Base-by-base conservation (phyloP, 2,888 invertebrate genomes). In the Unio delphinus region DNA sequence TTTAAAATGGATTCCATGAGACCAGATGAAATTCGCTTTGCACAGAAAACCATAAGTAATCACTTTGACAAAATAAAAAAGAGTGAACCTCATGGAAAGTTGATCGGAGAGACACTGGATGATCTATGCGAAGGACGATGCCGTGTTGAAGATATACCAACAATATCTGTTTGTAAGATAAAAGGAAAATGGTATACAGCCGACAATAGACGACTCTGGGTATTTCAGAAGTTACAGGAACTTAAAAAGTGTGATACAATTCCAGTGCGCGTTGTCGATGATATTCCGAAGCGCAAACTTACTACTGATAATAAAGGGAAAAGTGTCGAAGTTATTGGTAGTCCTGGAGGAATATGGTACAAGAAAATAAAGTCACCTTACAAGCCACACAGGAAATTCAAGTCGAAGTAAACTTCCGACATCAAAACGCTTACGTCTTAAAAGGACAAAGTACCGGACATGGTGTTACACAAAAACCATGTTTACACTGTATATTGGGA, bases 131-230 rank as follows among this genome's bases (percentile, higher is more conserved):
- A 23, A 7, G 64, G 56, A 20, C 55, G 56, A 55, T 56, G 28
- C 18, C 56, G 0, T n/a, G 55, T 56, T 18, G 6, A n/a, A 3
- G 61, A 26, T 8, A 67, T 67, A 61, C 67, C 61, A 23, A 26
- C 11, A 17, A 67, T 67, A 20, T 17, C 20, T n/a, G 67, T 67
- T 4, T 7, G 17, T n/a, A 55, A 61, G 20, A 55, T 4, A 28
- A n/a, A 55, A n/a, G 67, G 57, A 8, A 55, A 67, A 34, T 67
- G 67, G 67, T 67, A 45, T 34, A 67, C 67, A 17, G 67, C 67
- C 18, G 61, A 67, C 34, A 67, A 67, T 55, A 45, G 67, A 15
- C 17, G 67, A 17, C 61, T 67, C 54, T 67, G 67, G 67, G 61
- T 67, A 60, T 67, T 67, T 56, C 45, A 15, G 55, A 4, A 55